Percentiles rank a stretch among this genome's conserved stretches.
These are phyloP conservation scores for Halyomorpha halys DNA, from an alignment of 1,140 invertebrate species.

Conservation along the genomic window DNA sequence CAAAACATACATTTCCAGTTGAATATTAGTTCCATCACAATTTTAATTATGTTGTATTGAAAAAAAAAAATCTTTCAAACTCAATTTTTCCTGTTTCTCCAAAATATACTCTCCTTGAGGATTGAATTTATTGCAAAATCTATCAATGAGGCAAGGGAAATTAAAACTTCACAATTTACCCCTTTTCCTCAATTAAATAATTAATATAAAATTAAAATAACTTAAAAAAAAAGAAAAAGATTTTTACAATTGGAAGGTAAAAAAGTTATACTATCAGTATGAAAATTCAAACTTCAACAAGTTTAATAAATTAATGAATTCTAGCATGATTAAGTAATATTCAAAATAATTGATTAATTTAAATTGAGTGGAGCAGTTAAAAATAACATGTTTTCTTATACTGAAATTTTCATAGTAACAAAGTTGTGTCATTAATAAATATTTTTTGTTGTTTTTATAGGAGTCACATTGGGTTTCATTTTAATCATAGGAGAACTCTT, in stretches of 20 bases:
- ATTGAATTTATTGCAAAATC: no score
- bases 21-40: no score
- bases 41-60: no score
- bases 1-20: no score
- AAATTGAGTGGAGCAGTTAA: slow-evolving; percentile 10
- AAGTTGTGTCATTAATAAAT: not conserved
- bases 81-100: no score
- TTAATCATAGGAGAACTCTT: slow-evolving; percentile 45
- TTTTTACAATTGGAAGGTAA: slow-evolving; percentile 18
- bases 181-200: no score
- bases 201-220: not conserved
- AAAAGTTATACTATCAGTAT: slow-evolving; percentile 3
- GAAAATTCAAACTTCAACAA: slow-evolving; percentile 12
- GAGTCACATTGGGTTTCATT: slow-evolving; percentile 42
- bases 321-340: not conserved
- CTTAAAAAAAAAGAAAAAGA: not conserved
- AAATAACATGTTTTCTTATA: not conserved
- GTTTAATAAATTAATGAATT: slow-evolving; percentile 2
- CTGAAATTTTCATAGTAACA: slow-evolving; percentile 20
- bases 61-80: no score
- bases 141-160: no score
- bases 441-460: slow-evolving; percentile 36
- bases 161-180: no score
- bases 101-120: no score
- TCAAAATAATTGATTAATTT: slow-evolving; percentile 11